phyloP scores from a whole-genome alignment of 2,797 vertebrate genomes.

The Cirrhinus molitorella region DNA sequence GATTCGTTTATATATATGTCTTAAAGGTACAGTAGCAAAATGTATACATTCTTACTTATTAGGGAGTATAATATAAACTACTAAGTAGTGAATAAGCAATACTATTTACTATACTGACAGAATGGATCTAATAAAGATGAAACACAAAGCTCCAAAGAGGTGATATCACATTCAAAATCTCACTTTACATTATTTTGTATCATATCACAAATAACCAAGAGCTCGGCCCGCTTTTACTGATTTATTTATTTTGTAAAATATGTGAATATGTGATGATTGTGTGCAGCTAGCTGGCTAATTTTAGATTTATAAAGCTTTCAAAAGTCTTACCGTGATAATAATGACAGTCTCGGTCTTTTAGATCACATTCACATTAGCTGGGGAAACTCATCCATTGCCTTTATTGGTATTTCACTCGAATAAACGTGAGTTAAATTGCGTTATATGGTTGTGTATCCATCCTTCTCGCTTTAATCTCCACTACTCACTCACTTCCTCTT shows the following conservation, averaged over 20 bases:
- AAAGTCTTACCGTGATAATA: slow-evolving; percentile 7
- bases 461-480: neutral
- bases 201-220: neutral
- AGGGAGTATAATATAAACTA: neutral
- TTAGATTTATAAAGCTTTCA: neutral
- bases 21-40: neutral
- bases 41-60: neutral
- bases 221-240: neutral
- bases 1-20: neutral
- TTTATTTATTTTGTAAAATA: neutral
- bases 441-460: neutral
- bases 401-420: neutral
- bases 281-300: neutral
- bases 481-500: slow-evolving; percentile 17
- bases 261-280: neutral
- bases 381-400: neutral
- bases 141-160: neutral
- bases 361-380: neutral
- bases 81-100: neutral
- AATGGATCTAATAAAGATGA: neutral
- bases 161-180: neutral
- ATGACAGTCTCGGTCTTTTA: neutral
- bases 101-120: no score
- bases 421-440: neutral
- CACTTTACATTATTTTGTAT: neutral